Evolutionary conservation across 2,113 vertebrate species (phyloP), one percentile per base, ranked within the genome.

Genomic region (Meles meles): DNA sequence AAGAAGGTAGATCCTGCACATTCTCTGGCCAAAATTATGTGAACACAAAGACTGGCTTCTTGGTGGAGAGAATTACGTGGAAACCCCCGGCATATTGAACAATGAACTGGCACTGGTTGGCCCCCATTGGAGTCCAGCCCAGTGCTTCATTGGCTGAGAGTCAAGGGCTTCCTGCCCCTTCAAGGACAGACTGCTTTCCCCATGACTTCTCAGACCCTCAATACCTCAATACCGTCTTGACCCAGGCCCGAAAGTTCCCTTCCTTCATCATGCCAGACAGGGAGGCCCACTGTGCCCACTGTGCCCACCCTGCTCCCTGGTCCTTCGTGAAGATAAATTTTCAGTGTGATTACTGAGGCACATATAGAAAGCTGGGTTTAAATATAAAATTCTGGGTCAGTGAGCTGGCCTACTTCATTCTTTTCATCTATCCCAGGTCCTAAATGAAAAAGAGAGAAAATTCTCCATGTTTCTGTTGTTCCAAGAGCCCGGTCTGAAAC

Each of bases 321-420:
- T 57, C 39, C 69, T 63, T 90, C 59, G 49, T 31, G 65, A 94
- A 88, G 81, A 94, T 42, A 84, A 89, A 79, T 89, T 88, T 20
- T 92, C 57, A 11, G 37, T 72, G 88, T 52, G 57, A 5, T 90
- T 69, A 88, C 57, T 77, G 20, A 84, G 34, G 63, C 25, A 5
- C 67, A 80, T 21, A 42, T 4, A 20, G 67, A 97, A 83, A 57
- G 29, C 65, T 34, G 20, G 42, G 25, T 80, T 72, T 89, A 77
- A 93, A 94, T 90, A 91, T 69, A 95, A 52, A 63, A 63, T 87
- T 97, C 88, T 82, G 77, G 91, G 93, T 94, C 82, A 94, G 23
- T 7, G 61, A 94, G 55, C 37, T 94, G 72, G 27, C 37, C 88
- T 82, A 72, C n/a, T 97, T 96, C 25, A 91, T n/a, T 49, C 52